Percentiles rank a stretch among this genome's conserved stretches.
These are phyloP conservation scores for Hemaris fuciformis DNA, from an alignment of 2,888 invertebrate genomes.

Conservation along the genomic window DNA sequence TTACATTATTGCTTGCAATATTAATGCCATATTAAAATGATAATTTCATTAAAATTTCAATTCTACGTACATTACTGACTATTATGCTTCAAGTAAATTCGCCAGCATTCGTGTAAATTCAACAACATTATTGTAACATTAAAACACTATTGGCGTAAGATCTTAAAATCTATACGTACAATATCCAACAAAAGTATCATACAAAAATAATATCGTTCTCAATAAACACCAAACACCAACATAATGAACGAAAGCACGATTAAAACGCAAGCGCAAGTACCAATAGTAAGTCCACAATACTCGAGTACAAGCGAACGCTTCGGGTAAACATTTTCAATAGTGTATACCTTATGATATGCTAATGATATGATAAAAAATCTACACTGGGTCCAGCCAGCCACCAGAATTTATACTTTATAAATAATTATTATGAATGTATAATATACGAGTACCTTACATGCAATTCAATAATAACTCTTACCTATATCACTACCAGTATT, in stretches of 20 bases:
- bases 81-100: slow-evolving; percentile 39
- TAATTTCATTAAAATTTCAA: slow-evolving; percentile 20
- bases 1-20: slow-evolving; percentile 52
- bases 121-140: slow-evolving; percentile 22
- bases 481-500: slow-evolving; percentile 72
- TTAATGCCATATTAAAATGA: slow-evolving; percentile 18
- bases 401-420: slow-evolving; percentile 46
- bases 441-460: slow-evolving; percentile 56
- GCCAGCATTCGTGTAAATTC: slow-evolving; percentile 30
- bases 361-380: slow-evolving; percentile 80
- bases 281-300: neutral
- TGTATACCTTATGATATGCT: slow-evolving; percentile 70
- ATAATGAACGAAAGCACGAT: slow-evolving; percentile 15
- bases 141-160: slow-evolving; percentile 21
- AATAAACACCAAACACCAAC: slow-evolving; percentile 12
- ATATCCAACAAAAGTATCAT: slow-evolving; percentile 7
- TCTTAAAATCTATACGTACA: slow-evolving; percentile 1
- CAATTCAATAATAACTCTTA: slow-evolving; percentile 63
- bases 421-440: slow-evolving; percentile 47
- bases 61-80: slow-evolving; percentile 25
- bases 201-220: slow-evolving; percentile 12
- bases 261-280: slow-evolving; percentile 16
- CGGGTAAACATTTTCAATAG: slow-evolving; percentile 41
- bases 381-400: slow-evolving; percentile 71
- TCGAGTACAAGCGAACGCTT: slow-evolving; percentile 38